Conservation (phyloP, 2,888 invertebrate species). For the Escarpia spicata region DNA sequence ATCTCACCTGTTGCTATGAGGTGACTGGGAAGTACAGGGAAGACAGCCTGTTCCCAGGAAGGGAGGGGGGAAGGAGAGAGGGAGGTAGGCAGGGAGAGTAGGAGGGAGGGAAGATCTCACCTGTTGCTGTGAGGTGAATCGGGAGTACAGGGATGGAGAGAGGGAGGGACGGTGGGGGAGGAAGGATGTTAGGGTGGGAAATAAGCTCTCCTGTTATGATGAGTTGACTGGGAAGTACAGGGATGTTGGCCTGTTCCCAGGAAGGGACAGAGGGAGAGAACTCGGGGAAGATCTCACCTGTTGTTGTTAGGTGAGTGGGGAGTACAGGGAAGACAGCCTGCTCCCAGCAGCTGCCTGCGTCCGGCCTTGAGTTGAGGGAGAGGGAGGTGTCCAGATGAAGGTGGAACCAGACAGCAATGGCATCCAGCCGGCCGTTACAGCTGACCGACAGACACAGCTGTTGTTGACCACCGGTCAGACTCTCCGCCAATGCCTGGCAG, state of each 20-base stretch:
- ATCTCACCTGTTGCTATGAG: conserved; percentile 27
- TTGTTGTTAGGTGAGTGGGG: conserved; percentile 33
- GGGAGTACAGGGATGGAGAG: conserved; percentile 59
- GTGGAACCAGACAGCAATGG: conserved; percentile 79
- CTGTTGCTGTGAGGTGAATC: conserved; percentile 31
- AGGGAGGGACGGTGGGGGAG: background rate
- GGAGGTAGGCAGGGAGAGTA: background rate
- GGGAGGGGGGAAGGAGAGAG: background rate
- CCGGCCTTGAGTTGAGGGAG: conserved; percentile 74
- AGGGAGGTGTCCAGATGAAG: conserved; percentile 75
- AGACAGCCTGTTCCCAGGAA: conserved; percentile 81
- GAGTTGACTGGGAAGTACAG: conserved; percentile 51
- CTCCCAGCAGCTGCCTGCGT: conserved; percentile 76
- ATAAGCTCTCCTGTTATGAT: conserved; percentile 18
- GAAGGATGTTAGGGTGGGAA: background rate
- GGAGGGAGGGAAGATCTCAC: conserved; percentile 7
- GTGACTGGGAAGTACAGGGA: conserved; percentile 65
- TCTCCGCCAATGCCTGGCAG: conserved; percentile 27
- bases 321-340: conserved; percentile 76
- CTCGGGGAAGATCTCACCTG: conserved; percentile 26
- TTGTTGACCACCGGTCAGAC: conserved; percentile 24
- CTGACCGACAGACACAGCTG: conserved; percentile 40
- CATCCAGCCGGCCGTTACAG: conserved; percentile 72
- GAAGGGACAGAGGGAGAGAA: too few relatives aligned
- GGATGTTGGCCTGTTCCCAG: conserved; percentile 84